These are phyloP conservation scores for Oasisia sp. DNA, from an alignment of 2,888 invertebrate species.

Conservation along the genomic window DNA sequence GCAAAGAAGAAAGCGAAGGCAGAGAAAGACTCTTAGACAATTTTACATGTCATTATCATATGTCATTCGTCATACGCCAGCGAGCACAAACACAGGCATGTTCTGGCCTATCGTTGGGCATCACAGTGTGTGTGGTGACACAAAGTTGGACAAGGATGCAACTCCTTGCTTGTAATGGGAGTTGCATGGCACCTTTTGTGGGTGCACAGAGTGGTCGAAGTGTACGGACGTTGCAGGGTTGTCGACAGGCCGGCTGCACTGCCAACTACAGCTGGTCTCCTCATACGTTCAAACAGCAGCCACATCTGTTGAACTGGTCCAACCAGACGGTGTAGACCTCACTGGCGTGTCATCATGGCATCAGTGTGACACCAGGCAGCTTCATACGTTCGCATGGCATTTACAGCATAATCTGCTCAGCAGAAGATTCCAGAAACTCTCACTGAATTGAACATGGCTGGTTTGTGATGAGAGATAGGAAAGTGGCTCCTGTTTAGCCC, in stretches of 20 bases:
- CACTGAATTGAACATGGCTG: neutral
- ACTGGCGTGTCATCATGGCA: neutral
- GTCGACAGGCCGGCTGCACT: neutral
- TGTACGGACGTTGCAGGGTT: neutral
- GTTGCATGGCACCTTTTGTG: neutral
- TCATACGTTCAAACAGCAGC: neutral
- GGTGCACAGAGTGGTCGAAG: too few species aligned
- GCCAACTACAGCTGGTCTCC: neutral
- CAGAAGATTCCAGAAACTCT: neutral
- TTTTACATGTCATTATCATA: conserved; percentile 7
- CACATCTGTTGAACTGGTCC: neutral
- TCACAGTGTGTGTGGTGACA: neutral
- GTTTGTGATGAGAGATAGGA: neutral
- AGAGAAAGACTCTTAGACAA: conserved; percentile 21
- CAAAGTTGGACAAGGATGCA: neutral
- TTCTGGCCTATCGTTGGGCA: neutral
- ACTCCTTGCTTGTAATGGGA: neutral
- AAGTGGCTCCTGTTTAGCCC: neutral
- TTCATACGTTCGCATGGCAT: neutral
- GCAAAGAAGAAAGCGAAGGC: conserved; percentile 31
- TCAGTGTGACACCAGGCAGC: neutral
- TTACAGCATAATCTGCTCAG: neutral
- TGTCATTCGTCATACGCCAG: neutral
- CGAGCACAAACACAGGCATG: neutral
- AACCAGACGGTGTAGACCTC: neutral